These are phyloP conservation scores for Aphelocoma californica DNA, from an alignment of 2,797 vertebrate genomes.

Conservation along the genomic window DNA sequence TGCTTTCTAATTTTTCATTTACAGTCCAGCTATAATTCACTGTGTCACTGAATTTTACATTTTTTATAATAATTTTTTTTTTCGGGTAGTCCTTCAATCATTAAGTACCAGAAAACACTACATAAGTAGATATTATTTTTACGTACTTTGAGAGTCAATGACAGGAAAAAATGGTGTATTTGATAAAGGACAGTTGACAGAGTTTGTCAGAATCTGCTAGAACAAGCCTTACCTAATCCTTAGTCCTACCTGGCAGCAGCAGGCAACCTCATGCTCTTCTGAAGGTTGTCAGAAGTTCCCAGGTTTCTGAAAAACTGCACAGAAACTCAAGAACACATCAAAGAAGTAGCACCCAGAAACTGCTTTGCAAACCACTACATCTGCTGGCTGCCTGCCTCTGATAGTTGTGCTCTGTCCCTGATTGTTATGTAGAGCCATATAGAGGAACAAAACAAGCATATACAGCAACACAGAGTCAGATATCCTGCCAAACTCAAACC, in stretches of 20 bases:
- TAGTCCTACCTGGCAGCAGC: neutral
- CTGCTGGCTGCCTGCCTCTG: neutral
- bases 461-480: neutral
- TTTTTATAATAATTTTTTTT: neutral
- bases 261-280: neutral
- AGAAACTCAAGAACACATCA: neutral
- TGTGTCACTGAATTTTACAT: neutral
- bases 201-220: neutral
- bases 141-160: neutral
- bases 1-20: neutral
- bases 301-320: neutral
- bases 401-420: neutral
- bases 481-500: neutral
- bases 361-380: neutral
- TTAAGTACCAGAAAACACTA: neutral
- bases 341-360: neutral
- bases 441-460: neutral
- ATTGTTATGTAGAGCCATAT: accelerated
- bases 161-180: neutral
- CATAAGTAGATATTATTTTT: neutral
- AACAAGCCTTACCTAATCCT: neutral
- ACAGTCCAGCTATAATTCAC: neutral
- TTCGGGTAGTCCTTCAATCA: neutral
- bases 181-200: neutral
- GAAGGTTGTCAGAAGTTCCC: neutral